Evolutionary conservation across 2,113 vertebrate species (phyloP).

Genomic region (Pteropus alecto): DNA sequence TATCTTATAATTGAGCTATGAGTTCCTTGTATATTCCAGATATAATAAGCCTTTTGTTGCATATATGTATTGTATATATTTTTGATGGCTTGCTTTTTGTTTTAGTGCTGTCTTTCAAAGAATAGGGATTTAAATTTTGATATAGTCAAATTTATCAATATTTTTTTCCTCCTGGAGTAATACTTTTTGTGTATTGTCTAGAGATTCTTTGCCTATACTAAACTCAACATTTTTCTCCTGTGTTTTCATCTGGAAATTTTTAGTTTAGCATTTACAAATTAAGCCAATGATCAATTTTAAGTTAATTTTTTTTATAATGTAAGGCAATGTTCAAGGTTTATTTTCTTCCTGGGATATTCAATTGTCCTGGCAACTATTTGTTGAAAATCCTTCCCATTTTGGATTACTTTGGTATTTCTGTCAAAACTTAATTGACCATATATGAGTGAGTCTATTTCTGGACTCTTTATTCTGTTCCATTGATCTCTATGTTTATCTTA

Average conservation of each 20-base stretch:
- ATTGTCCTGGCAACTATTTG: slow-evolving; percentile 41
- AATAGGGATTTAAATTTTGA: slow-evolving; percentile 22
- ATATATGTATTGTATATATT: background rate
- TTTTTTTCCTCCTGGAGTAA: background rate
- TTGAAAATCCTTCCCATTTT: background rate
- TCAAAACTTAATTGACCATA: slow-evolving; percentile 45
- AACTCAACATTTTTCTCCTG: background rate
- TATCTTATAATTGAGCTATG: background rate
- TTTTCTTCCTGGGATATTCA: slow-evolving; percentile 46
- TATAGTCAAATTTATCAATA: background rate
- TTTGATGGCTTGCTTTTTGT: background rate
- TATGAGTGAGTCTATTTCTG: slow-evolving; percentile 44
- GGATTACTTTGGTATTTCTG: slow-evolving; percentile 34
- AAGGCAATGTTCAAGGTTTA: slow-evolving; percentile 2
- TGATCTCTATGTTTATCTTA: background rate
- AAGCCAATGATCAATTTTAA: slow-evolving; percentile 37
- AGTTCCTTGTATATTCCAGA: background rate
- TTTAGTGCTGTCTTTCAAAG: background rate
- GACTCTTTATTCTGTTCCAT: slow-evolving; percentile 29
- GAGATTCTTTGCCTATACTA: slow-evolving; percentile 17
- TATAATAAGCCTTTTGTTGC: background rate
- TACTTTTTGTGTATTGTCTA: background rate
- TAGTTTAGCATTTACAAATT: slow-evolving; percentile 21
- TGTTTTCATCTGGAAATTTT: slow-evolving; percentile 23
- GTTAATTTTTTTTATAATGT: slow-evolving; percentile 14